Conservation (phyloP, 2,888 invertebrate species). For the Anoncus sp. region DNA sequence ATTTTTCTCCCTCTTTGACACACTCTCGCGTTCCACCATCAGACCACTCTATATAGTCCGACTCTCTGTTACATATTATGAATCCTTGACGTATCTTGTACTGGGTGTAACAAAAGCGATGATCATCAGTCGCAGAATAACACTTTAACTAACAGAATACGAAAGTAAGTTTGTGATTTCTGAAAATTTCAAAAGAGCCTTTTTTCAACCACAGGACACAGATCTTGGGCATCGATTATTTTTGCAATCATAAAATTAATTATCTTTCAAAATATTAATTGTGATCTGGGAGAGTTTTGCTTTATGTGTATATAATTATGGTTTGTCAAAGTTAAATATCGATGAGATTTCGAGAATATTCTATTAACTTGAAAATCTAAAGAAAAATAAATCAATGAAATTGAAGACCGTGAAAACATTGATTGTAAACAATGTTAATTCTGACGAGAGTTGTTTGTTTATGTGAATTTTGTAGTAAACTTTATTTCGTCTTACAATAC, state of each 20-base stretch:
- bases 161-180: not conserved
- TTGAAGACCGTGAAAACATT: not conserved
- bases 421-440: not conserved
- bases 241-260: not conserved
- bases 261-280: too few relatives aligned
- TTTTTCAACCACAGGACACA: not conserved
- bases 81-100: not conserved
- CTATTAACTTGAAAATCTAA: not conserved
- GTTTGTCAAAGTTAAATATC: not conserved
- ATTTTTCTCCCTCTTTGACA: constrained; percentile 30
- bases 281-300: too few relatives aligned
- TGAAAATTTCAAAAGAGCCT: not conserved
- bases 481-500: too few relatives aligned
- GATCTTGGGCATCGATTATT: not conserved
- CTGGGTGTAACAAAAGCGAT: constrained; percentile 1
- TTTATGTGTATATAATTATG: too few relatives aligned
- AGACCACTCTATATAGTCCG: not conserved
- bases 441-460: too few relatives aligned
- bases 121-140: not conserved
- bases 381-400: not conserved
- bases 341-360: not conserved
- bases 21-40: constrained; percentile 20
- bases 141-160: not conserved
- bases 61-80: constrained; percentile 12
- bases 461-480: too few relatives aligned